Base-by-base conservation (phyloP, 2,888 invertebrate genomes). In the Eupithecia tripunctaria region DNA sequence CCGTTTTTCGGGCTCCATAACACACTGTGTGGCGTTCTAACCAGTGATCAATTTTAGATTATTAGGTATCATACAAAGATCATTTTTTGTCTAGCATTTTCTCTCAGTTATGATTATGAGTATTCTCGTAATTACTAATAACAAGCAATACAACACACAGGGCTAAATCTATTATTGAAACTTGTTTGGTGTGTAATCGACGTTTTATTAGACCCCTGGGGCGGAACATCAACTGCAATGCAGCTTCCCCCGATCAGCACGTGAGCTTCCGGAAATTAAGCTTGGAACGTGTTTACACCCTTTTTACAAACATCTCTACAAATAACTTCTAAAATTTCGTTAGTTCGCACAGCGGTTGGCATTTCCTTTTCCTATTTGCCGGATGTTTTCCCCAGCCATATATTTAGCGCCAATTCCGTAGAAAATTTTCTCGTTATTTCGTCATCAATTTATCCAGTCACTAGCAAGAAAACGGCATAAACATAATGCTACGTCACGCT, bases 381-480 rank as follows among this genome's bases (percentile, higher is more conserved):
- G 18, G n/a, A 63, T n/a, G 62, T n/a, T 18, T 29, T 59, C 4
- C 18, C n/a, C 47, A 51, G 32, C 5, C 4, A 38, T 18, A 7
- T 3, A 38, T 38, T n/a, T 14, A 12, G 38, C n/a, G n/a, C 21
- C 2, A 64, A 21, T 14, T 36, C 3, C 25, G 36, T 64, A 36
- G 14, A 36, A 41, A 64, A 25, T 21, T 64, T 64, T 64, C 41
- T 15, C 29, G 27, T 65, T 76, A 80, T 87, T 83, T 86, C 84
- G 82, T 87, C 85, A 87, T 81, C 74, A 72, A 43, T 59, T 60
- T 67, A 68, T 56, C 60, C 72, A 76, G 75, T 78, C 74, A 78
- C 82, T 81, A 84, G 82, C 81, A 81, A 85, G 85, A 80, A 82
- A 74, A 73, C 74, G 76, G 76, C 72, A 43, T 69, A 66, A 68